Evolutionary conservation across 1,140 invertebrate genomes (phyloP).

Genomic region (Diorhabda sublineata): DNA sequence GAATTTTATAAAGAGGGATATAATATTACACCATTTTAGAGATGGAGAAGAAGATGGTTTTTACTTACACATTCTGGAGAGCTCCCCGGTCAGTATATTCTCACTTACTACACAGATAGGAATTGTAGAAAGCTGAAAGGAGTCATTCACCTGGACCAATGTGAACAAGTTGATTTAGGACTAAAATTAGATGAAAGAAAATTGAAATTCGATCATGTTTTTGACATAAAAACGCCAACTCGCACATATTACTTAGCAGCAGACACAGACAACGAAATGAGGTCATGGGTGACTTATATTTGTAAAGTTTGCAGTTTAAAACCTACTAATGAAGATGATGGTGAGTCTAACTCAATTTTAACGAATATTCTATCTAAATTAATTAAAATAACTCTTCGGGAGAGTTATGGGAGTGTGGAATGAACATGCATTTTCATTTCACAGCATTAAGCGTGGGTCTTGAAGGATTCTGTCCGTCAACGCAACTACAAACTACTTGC

Average conservation of each 20-base stretch:
- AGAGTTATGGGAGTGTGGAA: no score
- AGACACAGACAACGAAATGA: slow-evolving; percentile 87
- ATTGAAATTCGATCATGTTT: slow-evolving; percentile 80
- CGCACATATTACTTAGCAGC: slow-evolving; percentile 89
- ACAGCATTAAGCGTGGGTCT: no score
- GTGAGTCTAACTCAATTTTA: slow-evolving; percentile 28
- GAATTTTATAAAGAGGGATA: no score
- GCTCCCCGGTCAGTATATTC: slow-evolving; percentile 86
- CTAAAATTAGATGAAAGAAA: slow-evolving; percentile 75
- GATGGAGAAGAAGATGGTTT: slow-evolving; percentile 93
- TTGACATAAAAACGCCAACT: slow-evolving; percentile 83
- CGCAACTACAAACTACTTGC: neutral
- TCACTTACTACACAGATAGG: slow-evolving; percentile 90
- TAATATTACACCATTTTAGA: slow-evolving; percentile 53
- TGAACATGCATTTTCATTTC: no score
- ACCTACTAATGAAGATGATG: slow-evolving; percentile 65
- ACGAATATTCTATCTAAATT: no score
- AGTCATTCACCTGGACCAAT: slow-evolving; percentile 89
- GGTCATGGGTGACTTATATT: slow-evolving; percentile 90
- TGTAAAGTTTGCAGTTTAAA: slow-evolving; percentile 88
- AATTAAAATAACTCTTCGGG: no score
- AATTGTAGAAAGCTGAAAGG: slow-evolving; percentile 84
- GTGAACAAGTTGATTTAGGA: slow-evolving; percentile 91
- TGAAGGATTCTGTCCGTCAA: no score
- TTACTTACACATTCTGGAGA: slow-evolving; percentile 83